A percentile compares a stretch with the other conserved stretches of the same genome.
Conservation (phyloP, 2,888 invertebrate species). For the Habrosyne pyritoides region DNA sequence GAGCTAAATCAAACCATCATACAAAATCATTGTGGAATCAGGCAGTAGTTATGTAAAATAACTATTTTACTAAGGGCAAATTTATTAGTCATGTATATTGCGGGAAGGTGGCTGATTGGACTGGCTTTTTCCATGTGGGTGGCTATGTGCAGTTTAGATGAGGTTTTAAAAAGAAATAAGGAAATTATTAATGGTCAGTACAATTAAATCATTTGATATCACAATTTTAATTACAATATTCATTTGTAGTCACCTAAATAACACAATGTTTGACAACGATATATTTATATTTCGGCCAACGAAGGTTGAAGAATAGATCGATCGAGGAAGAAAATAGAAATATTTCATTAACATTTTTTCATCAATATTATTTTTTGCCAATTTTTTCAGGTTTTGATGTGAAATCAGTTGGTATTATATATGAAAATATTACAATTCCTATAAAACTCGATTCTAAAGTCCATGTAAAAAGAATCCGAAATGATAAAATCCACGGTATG, state of each 20-base stretch:
- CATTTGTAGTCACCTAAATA: too few species aligned
- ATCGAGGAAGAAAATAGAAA: too few species aligned
- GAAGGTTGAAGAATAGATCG: too few species aligned
- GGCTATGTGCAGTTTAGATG: slow-evolving; percentile 54
- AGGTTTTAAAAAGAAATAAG: slow-evolving; percentile 32
- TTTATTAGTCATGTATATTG: slow-evolving; percentile 65
- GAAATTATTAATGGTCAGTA: slow-evolving; percentile 33
- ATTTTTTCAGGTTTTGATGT: slow-evolving; percentile 23
- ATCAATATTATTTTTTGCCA: too few species aligned
- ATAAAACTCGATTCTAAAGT: slow-evolving; percentile 14
- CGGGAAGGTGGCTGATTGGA: slow-evolving; percentile 68
- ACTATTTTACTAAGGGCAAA: slow-evolving; percentile 20
- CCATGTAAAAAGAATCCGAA: slow-evolving; percentile 13
- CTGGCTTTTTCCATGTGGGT: slow-evolving; percentile 65
- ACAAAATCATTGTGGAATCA: slow-evolving; percentile 24
- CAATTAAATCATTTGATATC: slow-evolving; percentile 9
- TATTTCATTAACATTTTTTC: too few species aligned
- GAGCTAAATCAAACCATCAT: slow-evolving; percentile 50
- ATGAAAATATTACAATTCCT: slow-evolving; percentile 27
- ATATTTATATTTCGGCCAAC: too few species aligned
- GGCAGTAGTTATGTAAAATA: slow-evolving; percentile 21
- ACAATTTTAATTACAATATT: too few species aligned
- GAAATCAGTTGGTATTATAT: slow-evolving; percentile 21
- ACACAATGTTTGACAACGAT: too few species aligned
- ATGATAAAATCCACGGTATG: slow-evolving; percentile 20